A percentile compares a stretch with the other conserved stretches of the same genome.
These are phyloP conservation scores for Clarias platycephalus DNA, from an alignment of 2,797 vertebrate species.

Conservation along the genomic window DNA sequence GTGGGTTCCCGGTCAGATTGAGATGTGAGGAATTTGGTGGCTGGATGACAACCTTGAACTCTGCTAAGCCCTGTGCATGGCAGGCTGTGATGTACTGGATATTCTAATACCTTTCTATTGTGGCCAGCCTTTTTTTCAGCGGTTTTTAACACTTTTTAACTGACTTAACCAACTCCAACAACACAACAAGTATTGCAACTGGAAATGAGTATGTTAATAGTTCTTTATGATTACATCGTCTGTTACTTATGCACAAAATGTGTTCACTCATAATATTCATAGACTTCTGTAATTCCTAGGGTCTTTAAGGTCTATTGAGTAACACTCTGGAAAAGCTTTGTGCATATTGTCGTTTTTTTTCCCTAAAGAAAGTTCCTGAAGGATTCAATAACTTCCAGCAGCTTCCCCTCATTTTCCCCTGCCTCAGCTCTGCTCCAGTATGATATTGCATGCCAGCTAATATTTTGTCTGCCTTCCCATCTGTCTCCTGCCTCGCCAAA, in stretches of 20 bases:
- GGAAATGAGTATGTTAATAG: background rate
- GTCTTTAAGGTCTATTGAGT: background rate
- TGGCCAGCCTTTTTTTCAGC: no score
- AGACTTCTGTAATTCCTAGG: conserved; percentile 6
- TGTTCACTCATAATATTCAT: conserved; percentile 23
- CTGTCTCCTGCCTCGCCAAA: conserved; percentile 60
- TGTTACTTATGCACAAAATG: background rate
- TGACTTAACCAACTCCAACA: background rate
- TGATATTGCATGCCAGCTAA: conserved; percentile 58
- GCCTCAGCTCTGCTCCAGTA: conserved; percentile 47
- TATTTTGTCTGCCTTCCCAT: conserved; percentile 62
- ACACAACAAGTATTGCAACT: background rate
- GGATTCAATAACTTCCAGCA: conserved; percentile 41
- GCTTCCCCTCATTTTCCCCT: conserved; percentile 62
- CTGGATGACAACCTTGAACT: no score
- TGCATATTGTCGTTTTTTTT: conserved; percentile 15
- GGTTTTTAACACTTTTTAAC: background rate
- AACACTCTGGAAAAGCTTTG: background rate
- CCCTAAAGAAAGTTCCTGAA: conserved; percentile 36
- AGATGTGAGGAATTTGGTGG: no score
- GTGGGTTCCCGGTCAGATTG: no score
- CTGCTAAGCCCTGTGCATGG: no score
- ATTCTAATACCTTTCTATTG: no score
- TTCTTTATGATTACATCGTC: background rate
- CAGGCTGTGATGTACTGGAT: no score